phyloP scores from a whole-genome alignment of 2,113 vertebrate species.

The Edolisoma coerulescens region DNA sequence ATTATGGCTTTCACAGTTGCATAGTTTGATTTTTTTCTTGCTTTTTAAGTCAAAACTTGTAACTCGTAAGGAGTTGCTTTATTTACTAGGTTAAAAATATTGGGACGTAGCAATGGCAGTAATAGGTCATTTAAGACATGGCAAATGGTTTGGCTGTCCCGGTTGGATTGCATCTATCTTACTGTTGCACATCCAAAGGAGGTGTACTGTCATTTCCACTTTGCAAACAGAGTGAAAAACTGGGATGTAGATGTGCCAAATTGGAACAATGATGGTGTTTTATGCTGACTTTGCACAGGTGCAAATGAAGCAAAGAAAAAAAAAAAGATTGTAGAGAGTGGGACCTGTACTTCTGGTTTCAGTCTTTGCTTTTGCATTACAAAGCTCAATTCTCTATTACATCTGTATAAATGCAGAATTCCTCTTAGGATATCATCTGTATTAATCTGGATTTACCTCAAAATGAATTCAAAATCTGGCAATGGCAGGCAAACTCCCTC shows the following conservation, averaged over 20 bases:
- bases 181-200: neutral
- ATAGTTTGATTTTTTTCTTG: neutral
- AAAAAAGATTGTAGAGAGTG: neutral
- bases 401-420: neutral
- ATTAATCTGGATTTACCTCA: neutral
- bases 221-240: neutral
- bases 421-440: neutral
- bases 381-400: neutral
- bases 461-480: neutral
- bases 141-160: neutral
- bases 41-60: neutral
- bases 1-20: neutral
- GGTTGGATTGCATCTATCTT: fast-evolving
- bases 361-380: neutral
- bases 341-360: neutral
- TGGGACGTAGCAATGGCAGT: neutral
- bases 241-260: neutral
- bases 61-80: neutral
- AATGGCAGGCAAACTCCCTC: neutral
- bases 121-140: neutral
- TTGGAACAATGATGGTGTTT: neutral
- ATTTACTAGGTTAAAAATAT: neutral
- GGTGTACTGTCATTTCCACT: neutral
- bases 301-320: neutral
- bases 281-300: neutral